Conservation (phyloP, 2,113 vertebrate species). For the Phalacrocorax aristotelis region DNA sequence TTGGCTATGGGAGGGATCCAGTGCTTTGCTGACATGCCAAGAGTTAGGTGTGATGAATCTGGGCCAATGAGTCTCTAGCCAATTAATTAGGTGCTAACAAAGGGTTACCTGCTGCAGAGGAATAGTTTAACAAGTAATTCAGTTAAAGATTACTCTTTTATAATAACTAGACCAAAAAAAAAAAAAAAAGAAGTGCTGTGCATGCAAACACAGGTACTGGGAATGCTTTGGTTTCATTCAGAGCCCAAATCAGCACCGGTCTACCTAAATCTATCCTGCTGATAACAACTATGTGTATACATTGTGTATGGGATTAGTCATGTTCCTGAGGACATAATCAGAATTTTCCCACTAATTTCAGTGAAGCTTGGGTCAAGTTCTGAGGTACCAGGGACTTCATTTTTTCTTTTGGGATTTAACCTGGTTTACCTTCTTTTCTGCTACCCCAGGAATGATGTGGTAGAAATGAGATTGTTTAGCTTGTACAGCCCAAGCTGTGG, state of each 20-base stretch:
- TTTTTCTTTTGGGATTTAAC: background rate
- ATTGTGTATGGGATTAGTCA: background rate
- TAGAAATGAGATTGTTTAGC: background rate
- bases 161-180: background rate
- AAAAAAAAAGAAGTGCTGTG: background rate
- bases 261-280: background rate
- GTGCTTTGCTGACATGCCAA: background rate
- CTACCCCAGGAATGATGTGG: background rate
- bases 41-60: background rate
- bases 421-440: background rate
- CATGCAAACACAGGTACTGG: background rate
- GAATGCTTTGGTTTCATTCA: background rate
- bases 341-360: background rate
- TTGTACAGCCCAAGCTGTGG: background rate
- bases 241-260: background rate
- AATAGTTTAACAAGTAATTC: background rate
- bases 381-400: background rate
- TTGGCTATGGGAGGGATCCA: background rate
- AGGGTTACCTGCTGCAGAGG: background rate
- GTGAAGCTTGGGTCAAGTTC: background rate
- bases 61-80: background rate
- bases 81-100: background rate
- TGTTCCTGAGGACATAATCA: background rate
- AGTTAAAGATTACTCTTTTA: background rate
- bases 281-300: background rate